Conservation (phyloP, 1,140 invertebrate species). For the Calycopis cecrops region DNA sequence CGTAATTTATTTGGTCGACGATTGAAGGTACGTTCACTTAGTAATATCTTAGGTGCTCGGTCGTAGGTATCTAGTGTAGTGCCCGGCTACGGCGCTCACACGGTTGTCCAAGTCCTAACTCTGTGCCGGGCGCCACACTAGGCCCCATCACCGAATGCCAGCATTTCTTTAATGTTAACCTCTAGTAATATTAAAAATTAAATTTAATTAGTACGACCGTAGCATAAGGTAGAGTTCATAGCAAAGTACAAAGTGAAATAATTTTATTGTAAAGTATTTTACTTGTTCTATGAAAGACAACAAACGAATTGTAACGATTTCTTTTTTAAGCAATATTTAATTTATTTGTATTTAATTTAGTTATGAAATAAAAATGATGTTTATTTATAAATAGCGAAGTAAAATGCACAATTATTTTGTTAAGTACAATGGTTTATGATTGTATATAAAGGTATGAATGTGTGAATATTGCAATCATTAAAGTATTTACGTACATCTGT, state of each 20-base stretch:
- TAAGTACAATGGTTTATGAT: slow-evolving; percentile 59
- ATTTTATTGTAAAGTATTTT: slow-evolving; percentile 32
- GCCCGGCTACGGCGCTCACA: not conserved
- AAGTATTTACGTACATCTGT: slow-evolving; percentile 63
- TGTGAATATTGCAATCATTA: slow-evolving; percentile 72
- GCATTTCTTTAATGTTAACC: slow-evolving; percentile 22
- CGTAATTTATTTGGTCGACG: slow-evolving; percentile 23
- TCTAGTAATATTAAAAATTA: slow-evolving; percentile 5
- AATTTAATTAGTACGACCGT: slow-evolving; percentile 5
- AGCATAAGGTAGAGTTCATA: slow-evolving; percentile 47
- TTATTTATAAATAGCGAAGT: slow-evolving; percentile 21
- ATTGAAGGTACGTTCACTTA: slow-evolving; percentile 20
- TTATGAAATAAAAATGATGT: slow-evolving; percentile 1
- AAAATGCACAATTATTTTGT: slow-evolving; percentile 70
- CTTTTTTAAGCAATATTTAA: slow-evolving; percentile 6
- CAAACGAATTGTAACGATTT: not conserved
- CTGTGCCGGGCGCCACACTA: slow-evolving; percentile 9
- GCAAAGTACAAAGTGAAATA: slow-evolving; percentile 59
- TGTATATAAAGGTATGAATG: slow-evolving; percentile 69
- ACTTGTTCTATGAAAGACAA: slow-evolving; percentile 36
- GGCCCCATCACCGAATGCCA: slow-evolving; percentile 13
- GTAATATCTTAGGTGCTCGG: slow-evolving; percentile 15
- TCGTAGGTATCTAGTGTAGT: slow-evolving; percentile 5
- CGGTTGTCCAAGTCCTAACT: no score
- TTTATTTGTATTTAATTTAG: slow-evolving; percentile 27